A percentile compares a stretch with the other conserved stretches of the same genome.
phyloP scores from a whole-genome alignment of 2,113 vertebrate species.

The Amia ocellicauda region DNA sequence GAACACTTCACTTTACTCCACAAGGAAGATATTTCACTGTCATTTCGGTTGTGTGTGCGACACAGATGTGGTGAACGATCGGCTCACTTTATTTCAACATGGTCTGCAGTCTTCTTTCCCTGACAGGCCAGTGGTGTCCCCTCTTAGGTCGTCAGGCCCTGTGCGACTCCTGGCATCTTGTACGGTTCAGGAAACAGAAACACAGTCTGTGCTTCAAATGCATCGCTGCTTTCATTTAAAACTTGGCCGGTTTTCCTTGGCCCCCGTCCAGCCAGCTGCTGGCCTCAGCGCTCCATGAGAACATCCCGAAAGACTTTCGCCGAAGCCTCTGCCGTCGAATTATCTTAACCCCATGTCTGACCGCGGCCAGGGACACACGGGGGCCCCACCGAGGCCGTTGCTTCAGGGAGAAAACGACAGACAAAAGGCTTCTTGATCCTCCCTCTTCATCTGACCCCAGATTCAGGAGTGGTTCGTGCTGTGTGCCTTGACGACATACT shows the following conservation, averaged over 20 bases:
- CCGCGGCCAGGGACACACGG: slow-evolving; percentile 10
- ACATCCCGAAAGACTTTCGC: slow-evolving; percentile 65
- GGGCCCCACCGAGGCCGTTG: not conserved
- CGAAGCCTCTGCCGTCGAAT: slow-evolving; percentile 51
- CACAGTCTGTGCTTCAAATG: slow-evolving; percentile 47
- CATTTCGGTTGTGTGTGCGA: not conserved
- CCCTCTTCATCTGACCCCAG: too few species aligned
- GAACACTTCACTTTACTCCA: too few species aligned
- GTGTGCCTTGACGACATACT: too few species aligned
- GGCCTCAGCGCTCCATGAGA: slow-evolving; percentile 74
- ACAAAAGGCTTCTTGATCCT: too few species aligned
- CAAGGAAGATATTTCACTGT: too few species aligned
- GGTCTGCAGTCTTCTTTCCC: not conserved
- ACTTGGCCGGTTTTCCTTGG: slow-evolving; percentile 55
- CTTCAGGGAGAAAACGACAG: not conserved
- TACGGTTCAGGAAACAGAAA: slow-evolving; percentile 59
- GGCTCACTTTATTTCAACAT: too few species aligned
- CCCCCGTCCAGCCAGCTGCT: slow-evolving; percentile 50
- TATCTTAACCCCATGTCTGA: slow-evolving; percentile 48
- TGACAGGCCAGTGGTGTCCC: not conserved
- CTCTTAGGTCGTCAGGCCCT: not conserved
- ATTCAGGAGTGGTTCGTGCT: too few species aligned
- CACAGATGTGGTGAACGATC: not conserved
- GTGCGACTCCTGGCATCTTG: slow-evolving; percentile 16
- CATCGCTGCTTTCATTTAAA: slow-evolving; percentile 41